A percentile compares a stretch with the other conserved stretches of the same genome.
These are phyloP conservation scores for Papilio polyxenes DNA, from an alignment of 1,140 invertebrate species.

Conservation along the genomic window DNA sequence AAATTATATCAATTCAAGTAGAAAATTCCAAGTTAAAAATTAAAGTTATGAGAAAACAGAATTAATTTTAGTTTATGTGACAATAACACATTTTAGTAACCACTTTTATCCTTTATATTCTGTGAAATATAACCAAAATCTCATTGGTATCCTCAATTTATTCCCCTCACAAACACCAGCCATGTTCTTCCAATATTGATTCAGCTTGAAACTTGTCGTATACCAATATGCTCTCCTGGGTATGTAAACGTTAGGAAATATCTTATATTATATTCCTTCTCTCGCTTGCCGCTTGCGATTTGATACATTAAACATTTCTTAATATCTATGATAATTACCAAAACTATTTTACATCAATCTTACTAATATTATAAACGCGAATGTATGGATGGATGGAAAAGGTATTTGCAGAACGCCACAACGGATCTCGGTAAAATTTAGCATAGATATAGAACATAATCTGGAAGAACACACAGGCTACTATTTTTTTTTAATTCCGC, in stretches of 20 bases:
- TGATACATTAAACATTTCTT: not conserved
- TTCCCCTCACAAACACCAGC: constrained; percentile 61
- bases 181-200: constrained; percentile 63
- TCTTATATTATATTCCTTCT: constrained; percentile 12
- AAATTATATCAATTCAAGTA: no score
- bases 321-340: not conserved
- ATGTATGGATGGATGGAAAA: no score
- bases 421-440: no score
- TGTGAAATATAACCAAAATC: constrained; percentile 16
- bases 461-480: no score
- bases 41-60: not conserved
- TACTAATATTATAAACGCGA: no score
- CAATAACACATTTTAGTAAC: not conserved
- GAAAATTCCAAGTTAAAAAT: not conserved
- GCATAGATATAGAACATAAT: no score
- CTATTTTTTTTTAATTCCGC: no score
- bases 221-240: constrained; percentile 32
- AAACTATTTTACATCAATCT: no score
- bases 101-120: constrained; percentile 3
- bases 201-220: constrained; percentile 45
- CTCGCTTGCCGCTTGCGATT: not conserved
- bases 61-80: not conserved
- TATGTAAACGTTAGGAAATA: constrained; percentile 31
- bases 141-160: constrained; percentile 54
- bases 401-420: no score